phyloP scores from a whole-genome alignment of 2,797 vertebrate genomes.

The Girardinus metallicus region DNA sequence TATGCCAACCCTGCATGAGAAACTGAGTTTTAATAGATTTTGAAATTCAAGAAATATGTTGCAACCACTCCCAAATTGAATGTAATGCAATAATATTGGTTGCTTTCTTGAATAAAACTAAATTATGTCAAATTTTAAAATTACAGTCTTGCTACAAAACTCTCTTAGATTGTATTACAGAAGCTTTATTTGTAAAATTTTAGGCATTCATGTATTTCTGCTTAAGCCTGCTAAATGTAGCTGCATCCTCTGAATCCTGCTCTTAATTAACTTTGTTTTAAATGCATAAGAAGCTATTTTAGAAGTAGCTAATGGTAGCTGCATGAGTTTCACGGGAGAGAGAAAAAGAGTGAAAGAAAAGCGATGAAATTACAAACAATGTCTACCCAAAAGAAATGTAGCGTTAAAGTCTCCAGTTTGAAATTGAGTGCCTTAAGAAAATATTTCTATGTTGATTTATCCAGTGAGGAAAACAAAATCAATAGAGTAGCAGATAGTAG shows the following conservation, averaged over 20 bases:
- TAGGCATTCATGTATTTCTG: background rate
- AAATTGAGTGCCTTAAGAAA: background rate
- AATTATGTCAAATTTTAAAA: background rate
- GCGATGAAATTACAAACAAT: background rate
- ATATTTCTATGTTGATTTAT: background rate
- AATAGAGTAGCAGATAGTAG: background rate
- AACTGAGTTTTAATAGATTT: background rate
- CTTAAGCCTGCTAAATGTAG: slow-evolving; percentile 17
- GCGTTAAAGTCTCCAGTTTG: background rate
- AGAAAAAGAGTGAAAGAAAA: background rate
- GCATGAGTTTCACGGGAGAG: background rate
- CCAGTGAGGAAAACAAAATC: background rate
- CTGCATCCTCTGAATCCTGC: slow-evolving; percentile 39
- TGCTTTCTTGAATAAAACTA: background rate
- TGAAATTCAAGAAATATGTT: background rate
- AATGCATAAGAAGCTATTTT: background rate
- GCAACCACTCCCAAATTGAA: background rate
- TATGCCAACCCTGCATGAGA: background rate
- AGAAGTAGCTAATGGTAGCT: background rate
- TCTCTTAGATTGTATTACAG: background rate
- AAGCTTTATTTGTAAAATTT: slow-evolving; percentile 10
- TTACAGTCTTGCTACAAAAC: background rate
- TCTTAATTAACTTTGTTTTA: slow-evolving; percentile 6
- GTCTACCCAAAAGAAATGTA: background rate
- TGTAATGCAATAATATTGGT: background rate